A percentile compares a stretch with the other conserved stretches of the same genome.
Conservation (phyloP, 2,888 invertebrate species). For the Agriopis aurantiaria region DNA sequence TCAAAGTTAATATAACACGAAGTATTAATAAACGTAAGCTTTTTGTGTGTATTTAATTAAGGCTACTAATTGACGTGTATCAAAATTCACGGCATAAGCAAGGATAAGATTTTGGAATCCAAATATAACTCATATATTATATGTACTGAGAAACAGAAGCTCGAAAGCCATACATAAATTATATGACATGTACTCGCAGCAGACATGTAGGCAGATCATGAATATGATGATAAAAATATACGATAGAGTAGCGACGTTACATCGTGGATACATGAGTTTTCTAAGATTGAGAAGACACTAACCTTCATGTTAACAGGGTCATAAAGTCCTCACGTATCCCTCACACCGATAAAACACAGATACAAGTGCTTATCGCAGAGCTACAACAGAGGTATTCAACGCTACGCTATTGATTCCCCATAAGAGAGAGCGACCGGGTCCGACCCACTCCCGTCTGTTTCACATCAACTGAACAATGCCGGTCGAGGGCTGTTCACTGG, state of each 20-base stretch:
- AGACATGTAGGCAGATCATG: constrained; percentile 18
- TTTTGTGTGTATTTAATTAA: constrained; percentile 8
- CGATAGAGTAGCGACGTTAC: constrained; percentile 1
- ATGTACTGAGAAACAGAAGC: constrained; percentile 1
- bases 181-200: background rate
- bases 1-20: constrained; percentile 2
- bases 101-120: background rate
- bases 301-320: constrained; percentile 28
- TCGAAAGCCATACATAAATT: constrained; percentile 9
- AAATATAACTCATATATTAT: background rate
- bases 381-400: constrained; percentile 45
- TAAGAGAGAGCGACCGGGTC: constrained; percentile 54
- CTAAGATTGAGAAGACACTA: constrained; percentile 24
- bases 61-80: constrained; percentile 6
- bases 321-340: constrained; percentile 23
- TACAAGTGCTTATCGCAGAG: constrained; percentile 30
- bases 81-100: background rate
- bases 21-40: constrained; percentile 5
- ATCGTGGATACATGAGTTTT: constrained; percentile 5
- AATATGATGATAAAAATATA: constrained; percentile 22
- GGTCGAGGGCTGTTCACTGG: constrained; percentile 25
- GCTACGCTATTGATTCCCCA: constrained; percentile 61
- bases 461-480: constrained; percentile 30
- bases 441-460: constrained; percentile 57
- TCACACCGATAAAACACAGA: constrained; percentile 23